A percentile compares a stretch with the other conserved stretches of the same genome.
phyloP scores from a whole-genome alignment of 2,797 vertebrate genomes.

The Vireo griseus region DNA sequence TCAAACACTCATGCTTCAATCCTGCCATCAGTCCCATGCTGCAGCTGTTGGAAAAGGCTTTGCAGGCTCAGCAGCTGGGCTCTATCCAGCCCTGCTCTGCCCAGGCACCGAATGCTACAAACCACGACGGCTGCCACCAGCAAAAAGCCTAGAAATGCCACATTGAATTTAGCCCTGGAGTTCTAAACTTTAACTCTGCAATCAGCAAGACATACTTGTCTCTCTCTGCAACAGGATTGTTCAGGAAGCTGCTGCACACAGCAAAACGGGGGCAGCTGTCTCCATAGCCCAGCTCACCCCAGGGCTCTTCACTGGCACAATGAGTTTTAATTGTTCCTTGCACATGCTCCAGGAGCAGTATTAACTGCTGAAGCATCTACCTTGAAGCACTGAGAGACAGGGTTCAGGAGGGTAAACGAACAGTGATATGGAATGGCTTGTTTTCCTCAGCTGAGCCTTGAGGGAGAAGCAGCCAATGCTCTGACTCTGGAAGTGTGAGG shows the following conservation, averaged over 20 bases:
- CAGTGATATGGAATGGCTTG: neutral
- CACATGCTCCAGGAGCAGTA: neutral
- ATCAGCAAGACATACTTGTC: neutral
- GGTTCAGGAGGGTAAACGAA: constrained; percentile 38
- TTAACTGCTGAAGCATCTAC: constrained; percentile 31
- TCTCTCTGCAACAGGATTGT: neutral
- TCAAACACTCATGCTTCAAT: neutral
- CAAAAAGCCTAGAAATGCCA: constrained; percentile 46
- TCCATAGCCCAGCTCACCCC: neutral
- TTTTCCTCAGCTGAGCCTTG: neutral
- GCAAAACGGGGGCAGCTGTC: constrained; percentile 34
- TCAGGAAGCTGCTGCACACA: constrained; percentile 4
- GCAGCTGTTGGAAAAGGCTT: neutral
- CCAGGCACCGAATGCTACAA: neutral
- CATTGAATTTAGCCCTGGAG: neutral
- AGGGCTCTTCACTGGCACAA: constrained; percentile 33
- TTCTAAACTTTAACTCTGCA: constrained; percentile 3
- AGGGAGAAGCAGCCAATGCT: neutral
- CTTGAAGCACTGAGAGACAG: constrained; percentile 2
- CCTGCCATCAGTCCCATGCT: neutral
- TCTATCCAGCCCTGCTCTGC: neutral
- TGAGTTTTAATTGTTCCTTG: constrained; percentile 40
- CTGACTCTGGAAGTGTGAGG: neutral
- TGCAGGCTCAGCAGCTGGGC: neutral
- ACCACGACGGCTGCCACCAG: neutral